Evolutionary conservation across 2,797 vertebrate species (phyloP), one percentile per base, ranked within the genome.

Genomic region (Ceyx erithaca): DNA sequence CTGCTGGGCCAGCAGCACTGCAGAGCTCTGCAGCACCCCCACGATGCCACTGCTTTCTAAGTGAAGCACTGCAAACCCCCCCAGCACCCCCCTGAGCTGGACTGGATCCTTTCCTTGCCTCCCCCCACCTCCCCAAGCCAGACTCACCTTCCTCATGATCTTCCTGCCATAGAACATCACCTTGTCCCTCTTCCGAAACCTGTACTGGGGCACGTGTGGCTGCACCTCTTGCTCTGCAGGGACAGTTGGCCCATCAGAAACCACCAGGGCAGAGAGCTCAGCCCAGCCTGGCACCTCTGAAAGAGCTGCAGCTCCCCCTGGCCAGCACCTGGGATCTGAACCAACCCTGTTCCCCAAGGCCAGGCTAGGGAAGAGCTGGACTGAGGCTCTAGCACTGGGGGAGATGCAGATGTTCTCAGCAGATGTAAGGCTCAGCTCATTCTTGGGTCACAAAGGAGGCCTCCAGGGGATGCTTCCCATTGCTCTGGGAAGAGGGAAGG

Each of bases 151-250:
- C 77, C 99, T 98, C 98, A 99, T 99, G 94, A 99, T 99, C 97
- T 99, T 99, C 59, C 99, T 97, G 28, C 99, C 99, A 1, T 99
- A 99, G 96, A 99, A 99, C 98, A 99, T 97, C 67, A 99, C 98
- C 93, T 99, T 99, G 97, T 99, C 98, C 70, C 99, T 98, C 96
- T 99, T 99, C 82, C 98, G 97, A 91, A 99, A 99, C 30, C 99
- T 98, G 96, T 99, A 99, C 64, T 98, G 98, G 66, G 98, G 98
- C 41, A 92, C 94, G 1, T 97, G 98, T 0, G 97, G 97, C 91
- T 98, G 97, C 23, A 94, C 96, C 9, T 35, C 35, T 63, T 97
- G 97, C 77, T 97, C 99, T 99, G 95, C 14, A 96, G 23, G 94
- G 51, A 87, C 80, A 13, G 35, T 35, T 37, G 45, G 1, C 76